A percentile compares a stretch with the other conserved stretches of the same genome.
Conservation (phyloP, 2,888 invertebrate species). For the Steromphala cineraria region DNA sequence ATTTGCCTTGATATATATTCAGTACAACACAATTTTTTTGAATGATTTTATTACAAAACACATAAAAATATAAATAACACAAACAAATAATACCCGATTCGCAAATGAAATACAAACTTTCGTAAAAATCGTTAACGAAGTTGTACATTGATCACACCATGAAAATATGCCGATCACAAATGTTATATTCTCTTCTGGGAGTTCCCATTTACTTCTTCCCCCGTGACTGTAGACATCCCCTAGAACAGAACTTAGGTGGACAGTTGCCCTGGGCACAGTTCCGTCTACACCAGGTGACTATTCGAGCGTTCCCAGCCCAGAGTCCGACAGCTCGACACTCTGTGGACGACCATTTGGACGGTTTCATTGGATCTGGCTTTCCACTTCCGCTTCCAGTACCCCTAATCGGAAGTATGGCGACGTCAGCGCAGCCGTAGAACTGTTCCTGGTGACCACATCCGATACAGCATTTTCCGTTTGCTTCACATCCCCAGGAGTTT, state of each 20-base stretch:
- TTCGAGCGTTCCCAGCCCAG: background rate
- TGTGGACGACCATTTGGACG: background rate
- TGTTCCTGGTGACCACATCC: constrained; percentile 68
- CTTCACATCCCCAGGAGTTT: constrained; percentile 63
- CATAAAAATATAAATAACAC: no score
- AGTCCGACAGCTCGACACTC: background rate
- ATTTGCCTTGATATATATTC: no score
- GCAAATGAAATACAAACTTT: no score
- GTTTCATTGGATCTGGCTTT: background rate
- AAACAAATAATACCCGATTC: no score
- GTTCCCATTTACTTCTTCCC: no score
- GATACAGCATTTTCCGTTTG: constrained; percentile 51
- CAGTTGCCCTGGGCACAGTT: background rate
- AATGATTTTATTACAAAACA: no score
- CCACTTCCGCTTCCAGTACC: background rate
- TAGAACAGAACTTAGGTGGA: background rate
- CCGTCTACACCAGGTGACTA: background rate
- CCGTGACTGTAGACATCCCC: background rate
- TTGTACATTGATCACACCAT: no score
- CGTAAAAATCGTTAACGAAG: no score
- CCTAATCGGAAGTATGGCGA: constrained; percentile 45
- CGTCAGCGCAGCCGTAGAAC: constrained; percentile 67
- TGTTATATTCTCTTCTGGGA: no score
- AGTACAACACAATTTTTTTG: no score
- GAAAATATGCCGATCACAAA: no score